Evolutionary conservation across 1,140 invertebrate genomes (phyloP).

Genomic region (Drosophila sulfurigaster): DNA sequence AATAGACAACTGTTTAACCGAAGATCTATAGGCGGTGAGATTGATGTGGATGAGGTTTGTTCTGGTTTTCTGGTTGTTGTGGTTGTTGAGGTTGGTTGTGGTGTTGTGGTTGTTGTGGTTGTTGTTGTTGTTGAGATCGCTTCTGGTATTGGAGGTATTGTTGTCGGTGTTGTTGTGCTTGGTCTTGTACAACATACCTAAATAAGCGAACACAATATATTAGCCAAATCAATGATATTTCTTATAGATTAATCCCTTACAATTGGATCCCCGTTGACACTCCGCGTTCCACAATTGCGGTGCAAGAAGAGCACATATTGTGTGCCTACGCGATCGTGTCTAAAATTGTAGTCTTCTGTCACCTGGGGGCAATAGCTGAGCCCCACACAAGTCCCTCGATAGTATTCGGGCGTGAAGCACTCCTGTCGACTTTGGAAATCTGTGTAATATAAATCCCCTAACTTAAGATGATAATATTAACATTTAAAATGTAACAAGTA

Average conservation of each 20-base stretch:
- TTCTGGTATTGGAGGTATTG: slow-evolving; percentile 28
- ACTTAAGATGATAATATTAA: too few relatives aligned
- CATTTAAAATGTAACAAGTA: too few relatives aligned
- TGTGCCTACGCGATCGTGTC: slow-evolving; percentile 46
- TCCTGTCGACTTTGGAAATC: slow-evolving; percentile 53
- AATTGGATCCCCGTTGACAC: slow-evolving; percentile 72
- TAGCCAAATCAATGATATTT: background rate
- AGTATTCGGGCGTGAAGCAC: slow-evolving; percentile 75
- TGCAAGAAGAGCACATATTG: slow-evolving; percentile 71
- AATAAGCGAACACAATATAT: slow-evolving; percentile 22
- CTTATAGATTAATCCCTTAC: slow-evolving; percentile 48
- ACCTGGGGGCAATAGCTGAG: slow-evolving; percentile 75
- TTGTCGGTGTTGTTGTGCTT: slow-evolving; percentile 33
- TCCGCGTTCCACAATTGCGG: slow-evolving; percentile 71
- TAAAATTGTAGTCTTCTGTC: slow-evolving; percentile 56
- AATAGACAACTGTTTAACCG: background rate
- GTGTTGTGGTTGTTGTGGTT: slow-evolving; percentile 33
- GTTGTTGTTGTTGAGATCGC: background rate
- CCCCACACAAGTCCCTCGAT: slow-evolving; percentile 68
- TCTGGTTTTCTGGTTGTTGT: slow-evolving; percentile 49
- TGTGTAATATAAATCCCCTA: too few relatives aligned
- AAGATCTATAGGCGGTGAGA: background rate
- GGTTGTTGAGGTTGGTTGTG: slow-evolving; percentile 27
- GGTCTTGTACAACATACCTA: slow-evolving; percentile 76
- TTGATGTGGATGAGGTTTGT: background rate